Evolutionary conservation across 2,888 invertebrate species (phyloP).

Genomic region (Ellobium chinense): DNA sequence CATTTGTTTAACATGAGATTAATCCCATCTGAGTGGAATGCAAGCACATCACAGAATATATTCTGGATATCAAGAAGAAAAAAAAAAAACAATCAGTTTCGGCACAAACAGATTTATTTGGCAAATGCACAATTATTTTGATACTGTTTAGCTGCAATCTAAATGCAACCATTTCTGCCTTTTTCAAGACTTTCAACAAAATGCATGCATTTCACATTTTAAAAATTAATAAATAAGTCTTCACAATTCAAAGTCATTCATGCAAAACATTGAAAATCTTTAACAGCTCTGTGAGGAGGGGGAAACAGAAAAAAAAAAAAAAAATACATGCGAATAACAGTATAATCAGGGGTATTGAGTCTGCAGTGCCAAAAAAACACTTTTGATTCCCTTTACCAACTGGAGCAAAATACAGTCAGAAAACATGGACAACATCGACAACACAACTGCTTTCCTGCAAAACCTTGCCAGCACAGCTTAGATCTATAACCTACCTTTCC

Average conservation of each 20-base stretch:
- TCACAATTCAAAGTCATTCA: slow-evolving; percentile 11
- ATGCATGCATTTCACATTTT: background rate
- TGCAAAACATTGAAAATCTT: slow-evolving; percentile 4
- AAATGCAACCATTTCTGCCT: slow-evolving; percentile 12
- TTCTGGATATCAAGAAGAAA: background rate
- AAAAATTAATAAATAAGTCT: background rate
- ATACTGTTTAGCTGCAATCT: slow-evolving; percentile 3
- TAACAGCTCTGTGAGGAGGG: background rate
- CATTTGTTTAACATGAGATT: too few species aligned
- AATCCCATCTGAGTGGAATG: too few species aligned
- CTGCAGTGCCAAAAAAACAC: slow-evolving; percentile 28
- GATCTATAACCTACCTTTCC: too few species aligned
- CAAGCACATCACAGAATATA: background rate
- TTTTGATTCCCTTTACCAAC: slow-evolving; percentile 42
- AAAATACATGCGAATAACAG: background rate
- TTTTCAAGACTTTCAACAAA: background rate
- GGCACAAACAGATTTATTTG: slow-evolving; percentile 40
- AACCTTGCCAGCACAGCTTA: too few species aligned
- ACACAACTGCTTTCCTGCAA: too few species aligned
- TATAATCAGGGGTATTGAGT: background rate
- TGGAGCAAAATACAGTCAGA: background rate
- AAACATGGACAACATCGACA: too few species aligned
- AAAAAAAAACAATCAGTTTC: background rate
- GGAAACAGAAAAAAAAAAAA: background rate
- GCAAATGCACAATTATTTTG: slow-evolving; percentile 10